Percentiles rank a stretch among this genome's conserved stretches.
Conservation (phyloP, 2,113 vertebrate genomes). For the Gasterosteus nipponicus region DNA sequence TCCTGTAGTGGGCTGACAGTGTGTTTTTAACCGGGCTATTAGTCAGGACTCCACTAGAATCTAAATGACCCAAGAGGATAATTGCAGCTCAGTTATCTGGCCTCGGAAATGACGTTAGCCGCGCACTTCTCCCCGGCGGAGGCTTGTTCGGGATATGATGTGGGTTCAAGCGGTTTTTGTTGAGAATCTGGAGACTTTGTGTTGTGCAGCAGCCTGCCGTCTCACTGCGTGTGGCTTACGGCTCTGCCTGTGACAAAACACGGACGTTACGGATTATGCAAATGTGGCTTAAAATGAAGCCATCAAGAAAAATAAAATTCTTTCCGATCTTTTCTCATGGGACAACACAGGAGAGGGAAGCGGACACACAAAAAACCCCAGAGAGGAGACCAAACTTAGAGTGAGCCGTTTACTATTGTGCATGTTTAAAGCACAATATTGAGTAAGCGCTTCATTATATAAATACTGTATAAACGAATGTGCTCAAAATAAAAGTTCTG, state of each 20-base stretch:
- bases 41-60: background rate
- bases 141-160: background rate
- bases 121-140: background rate
- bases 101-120: background rate
- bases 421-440: background rate
- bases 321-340: background rate
- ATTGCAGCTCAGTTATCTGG: background rate
- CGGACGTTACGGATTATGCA: background rate
- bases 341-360: background rate
- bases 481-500: background rate
- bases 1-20: background rate
- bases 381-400: background rate
- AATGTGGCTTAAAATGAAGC: background rate
- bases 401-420: slow-evolving; percentile 1
- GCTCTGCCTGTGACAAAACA: background rate
- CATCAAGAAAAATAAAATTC: background rate
- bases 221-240: background rate
- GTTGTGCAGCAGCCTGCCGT: background rate
- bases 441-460: background rate
- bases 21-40: background rate
- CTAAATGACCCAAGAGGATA: background rate
- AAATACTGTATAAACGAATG: background rate
- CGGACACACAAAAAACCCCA: background rate
- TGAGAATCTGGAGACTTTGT: background rate
- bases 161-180: background rate